Percentiles rank a stretch among this genome's conserved stretches.
Conservation (phyloP, 2,113 vertebrate genomes). For the Rhineura floridana region DNA sequence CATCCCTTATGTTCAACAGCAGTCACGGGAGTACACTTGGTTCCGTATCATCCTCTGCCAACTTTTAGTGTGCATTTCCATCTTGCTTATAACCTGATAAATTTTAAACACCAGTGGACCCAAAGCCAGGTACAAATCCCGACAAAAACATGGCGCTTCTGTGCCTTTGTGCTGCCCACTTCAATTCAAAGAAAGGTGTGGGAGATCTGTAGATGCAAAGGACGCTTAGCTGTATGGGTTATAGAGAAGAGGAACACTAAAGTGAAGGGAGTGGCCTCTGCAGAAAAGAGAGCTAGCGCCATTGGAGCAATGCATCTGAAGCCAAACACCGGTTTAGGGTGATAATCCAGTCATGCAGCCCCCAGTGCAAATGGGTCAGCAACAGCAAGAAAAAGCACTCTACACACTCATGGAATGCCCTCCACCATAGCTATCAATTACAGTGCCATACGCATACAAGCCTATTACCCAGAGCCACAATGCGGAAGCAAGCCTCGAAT, state of each 20-base stretch:
- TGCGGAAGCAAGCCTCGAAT: background rate
- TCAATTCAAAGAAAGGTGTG: too few relatives aligned
- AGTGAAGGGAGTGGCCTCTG: too few relatives aligned
- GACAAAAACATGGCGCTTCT: background rate
- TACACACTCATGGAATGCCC: too few relatives aligned
- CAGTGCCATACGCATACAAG: background rate
- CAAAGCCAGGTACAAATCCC: background rate
- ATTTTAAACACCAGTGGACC: background rate
- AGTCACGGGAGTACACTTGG: background rate
- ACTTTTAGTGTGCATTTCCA: background rate
- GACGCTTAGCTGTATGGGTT: too few relatives aligned
- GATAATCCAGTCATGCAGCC: background rate
- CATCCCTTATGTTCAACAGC: background rate
- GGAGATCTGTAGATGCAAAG: too few relatives aligned
- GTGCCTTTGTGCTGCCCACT: background rate
- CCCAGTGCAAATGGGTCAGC: background rate
- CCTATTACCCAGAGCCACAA: background rate
- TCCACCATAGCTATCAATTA: background rate
- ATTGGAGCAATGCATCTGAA: background rate
- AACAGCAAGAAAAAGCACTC: too few relatives aligned
- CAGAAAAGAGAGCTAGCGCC: background rate
- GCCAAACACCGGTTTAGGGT: background rate
- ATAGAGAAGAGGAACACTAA: background rate
- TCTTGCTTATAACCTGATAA: background rate
- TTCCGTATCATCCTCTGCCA: background rate